A percentile compares a stretch with the other conserved stretches of the same genome.
phyloP scores from a whole-genome alignment of 2,113 vertebrate species.

The Cettia cetti region DNA sequence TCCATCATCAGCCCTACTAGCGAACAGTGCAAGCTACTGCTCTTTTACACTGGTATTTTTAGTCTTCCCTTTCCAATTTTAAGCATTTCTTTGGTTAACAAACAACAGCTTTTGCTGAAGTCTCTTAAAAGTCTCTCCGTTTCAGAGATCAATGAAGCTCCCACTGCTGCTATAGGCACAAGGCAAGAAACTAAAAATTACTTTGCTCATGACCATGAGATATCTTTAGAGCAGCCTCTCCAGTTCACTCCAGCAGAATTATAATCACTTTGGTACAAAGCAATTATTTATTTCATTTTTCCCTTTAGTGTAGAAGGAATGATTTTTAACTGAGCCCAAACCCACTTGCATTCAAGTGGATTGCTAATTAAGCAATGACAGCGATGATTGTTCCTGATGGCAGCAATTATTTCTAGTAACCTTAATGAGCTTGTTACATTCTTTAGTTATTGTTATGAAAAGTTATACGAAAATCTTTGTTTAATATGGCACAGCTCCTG shows the following conservation, averaged over 20 bases:
- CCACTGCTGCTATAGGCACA: not conserved
- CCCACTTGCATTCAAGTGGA: not conserved
- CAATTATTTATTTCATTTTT: not conserved
- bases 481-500: not conserved
- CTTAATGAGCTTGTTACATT: slow-evolving; percentile 26
- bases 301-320: not conserved
- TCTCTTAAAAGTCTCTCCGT: not conserved
- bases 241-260: not conserved
- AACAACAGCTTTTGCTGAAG: not conserved
- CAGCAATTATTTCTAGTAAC: slow-evolving; percentile 40
- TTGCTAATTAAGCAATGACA: not conserved
- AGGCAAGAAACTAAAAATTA: not conserved
- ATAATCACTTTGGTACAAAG: not conserved
- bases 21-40: not conserved
- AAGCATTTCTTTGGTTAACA: not conserved
- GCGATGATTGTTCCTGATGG: not conserved
- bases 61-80: not conserved
- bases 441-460: slow-evolving; percentile 8
- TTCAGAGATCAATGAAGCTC: not conserved
- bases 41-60: not conserved
- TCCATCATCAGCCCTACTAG: not conserved
- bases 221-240: not conserved
- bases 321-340: not conserved
- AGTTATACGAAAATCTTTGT: not conserved
- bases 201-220: not conserved